phyloP scores from a whole-genome alignment of 2,113 vertebrate genomes.

The Brachionichthys hirsutus region DNA sequence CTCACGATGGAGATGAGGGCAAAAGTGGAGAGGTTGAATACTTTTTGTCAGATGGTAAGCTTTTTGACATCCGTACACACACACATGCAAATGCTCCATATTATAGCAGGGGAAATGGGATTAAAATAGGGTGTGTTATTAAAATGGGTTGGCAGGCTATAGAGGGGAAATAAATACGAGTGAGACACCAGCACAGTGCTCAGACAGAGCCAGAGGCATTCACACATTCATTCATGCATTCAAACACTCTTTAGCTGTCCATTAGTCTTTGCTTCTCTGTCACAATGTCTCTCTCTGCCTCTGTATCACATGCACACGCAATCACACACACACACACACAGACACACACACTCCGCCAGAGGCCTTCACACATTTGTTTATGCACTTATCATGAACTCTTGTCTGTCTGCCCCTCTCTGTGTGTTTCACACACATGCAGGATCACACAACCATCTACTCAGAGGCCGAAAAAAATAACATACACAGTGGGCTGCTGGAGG shows the following conservation, averaged over 20 bases:
- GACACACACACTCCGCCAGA: constrained; percentile 42
- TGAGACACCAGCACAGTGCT: constrained; percentile 39
- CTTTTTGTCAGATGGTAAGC: constrained; percentile 87
- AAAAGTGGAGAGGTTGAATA: constrained; percentile 83
- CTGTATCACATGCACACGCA: neutral
- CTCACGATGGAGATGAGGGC: constrained; percentile 83
- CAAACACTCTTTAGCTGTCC: constrained; percentile 58
- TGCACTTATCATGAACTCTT: constrained; percentile 53
- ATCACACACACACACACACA: constrained; percentile 20
- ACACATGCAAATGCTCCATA: neutral
- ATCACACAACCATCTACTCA: constrained; percentile 8
- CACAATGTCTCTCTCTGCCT: constrained; percentile 27
- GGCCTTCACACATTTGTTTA: constrained; percentile 60
- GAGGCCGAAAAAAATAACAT: neutral
- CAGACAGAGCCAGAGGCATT: constrained; percentile 51
- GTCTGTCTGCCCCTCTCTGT: constrained; percentile 60
- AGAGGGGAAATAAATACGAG: constrained; percentile 40
- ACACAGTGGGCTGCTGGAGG: constrained; percentile 45
- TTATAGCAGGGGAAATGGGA: neutral
- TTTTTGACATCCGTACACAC: constrained; percentile 6
- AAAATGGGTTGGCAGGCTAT: constrained; percentile 34
- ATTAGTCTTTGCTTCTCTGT: constrained; percentile 57
- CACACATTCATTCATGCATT: constrained; percentile 63
- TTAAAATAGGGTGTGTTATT: constrained; percentile 42
- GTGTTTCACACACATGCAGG: constrained; percentile 54